Evolutionary conservation across 2,797 vertebrate genomes (phyloP).

Genomic region (Neosalanx taihuensis): DNA sequence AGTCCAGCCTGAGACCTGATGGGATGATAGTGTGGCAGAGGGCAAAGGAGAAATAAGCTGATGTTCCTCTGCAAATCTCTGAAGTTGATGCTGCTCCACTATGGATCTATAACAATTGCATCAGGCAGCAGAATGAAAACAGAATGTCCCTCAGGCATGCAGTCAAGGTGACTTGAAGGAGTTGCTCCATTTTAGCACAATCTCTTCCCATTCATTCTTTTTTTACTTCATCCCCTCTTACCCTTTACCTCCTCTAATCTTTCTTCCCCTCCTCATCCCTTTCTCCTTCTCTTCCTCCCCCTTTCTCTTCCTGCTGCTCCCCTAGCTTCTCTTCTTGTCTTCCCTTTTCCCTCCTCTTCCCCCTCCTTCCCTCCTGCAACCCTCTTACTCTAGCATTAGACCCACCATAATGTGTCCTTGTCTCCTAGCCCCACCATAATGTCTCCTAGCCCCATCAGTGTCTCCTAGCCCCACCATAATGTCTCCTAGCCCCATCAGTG

Average conservation of each 20-base stretch:
- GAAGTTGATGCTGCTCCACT: slow-evolving; percentile 49
- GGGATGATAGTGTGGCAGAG: slow-evolving; percentile 66
- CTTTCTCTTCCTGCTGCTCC: slow-evolving; percentile 59
- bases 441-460: too few species aligned
- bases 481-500: too few species aligned
- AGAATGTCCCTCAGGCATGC: slow-evolving; percentile 63
- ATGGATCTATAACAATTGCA: slow-evolving; percentile 71
- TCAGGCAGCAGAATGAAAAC: slow-evolving; percentile 43
- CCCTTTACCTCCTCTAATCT: slow-evolving; percentile 33
- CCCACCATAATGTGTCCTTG: too few species aligned
- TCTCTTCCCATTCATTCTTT: slow-evolving; percentile 12
- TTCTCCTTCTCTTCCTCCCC: slow-evolving; percentile 31
- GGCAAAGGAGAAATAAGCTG: slow-evolving; percentile 58
- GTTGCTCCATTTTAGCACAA: slow-evolving; percentile 66
- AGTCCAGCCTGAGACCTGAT: slow-evolving; percentile 60
- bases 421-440: too few species aligned
- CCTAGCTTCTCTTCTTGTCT: slow-evolving; percentile 37
- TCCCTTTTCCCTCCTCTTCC: slow-evolving; percentile 15
- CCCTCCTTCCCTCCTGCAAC: slow-evolving; percentile 42
- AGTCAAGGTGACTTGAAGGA: slow-evolving; percentile 73
- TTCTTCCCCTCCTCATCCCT: slow-evolving; percentile 32
- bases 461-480: too few species aligned
- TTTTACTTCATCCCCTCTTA: slow-evolving; percentile 36
- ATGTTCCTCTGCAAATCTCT: slow-evolving; percentile 60
- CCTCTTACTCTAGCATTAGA: too few species aligned